Conservation (phyloP, 2,888 invertebrate species). For the Nemoura dubitans region DNA sequence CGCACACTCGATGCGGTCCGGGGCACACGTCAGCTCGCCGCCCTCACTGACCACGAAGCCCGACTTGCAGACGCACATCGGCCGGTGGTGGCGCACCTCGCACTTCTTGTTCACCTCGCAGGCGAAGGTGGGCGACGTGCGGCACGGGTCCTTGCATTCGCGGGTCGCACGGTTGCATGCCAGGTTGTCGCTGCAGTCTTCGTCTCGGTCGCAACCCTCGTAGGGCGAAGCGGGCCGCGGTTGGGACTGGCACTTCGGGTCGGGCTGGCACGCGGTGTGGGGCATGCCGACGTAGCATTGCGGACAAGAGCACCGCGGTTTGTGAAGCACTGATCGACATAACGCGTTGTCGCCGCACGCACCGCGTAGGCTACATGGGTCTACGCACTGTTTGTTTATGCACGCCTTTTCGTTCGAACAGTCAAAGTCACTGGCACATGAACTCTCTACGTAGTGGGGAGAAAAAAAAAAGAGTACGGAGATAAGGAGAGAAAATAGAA, state of each 20-base stretch:
- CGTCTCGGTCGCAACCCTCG: conserved; percentile 70
- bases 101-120: conserved; percentile 88
- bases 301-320: conserved; percentile 87
- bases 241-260: conserved; percentile 75
- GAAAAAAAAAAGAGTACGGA: conserved; percentile 54
- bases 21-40: conserved; percentile 87
- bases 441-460: conserved; percentile 71
- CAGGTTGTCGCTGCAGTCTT: conserved; percentile 78
- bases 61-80: conserved; percentile 88
- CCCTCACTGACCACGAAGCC: conserved; percentile 88
- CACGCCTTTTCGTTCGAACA: conserved; percentile 93
- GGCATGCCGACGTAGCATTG: conserved; percentile 88
- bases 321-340: conserved; percentile 85
- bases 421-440: conserved; percentile 90
- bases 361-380: conserved; percentile 88
- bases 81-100: conserved; percentile 84
- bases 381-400: conserved; percentile 88
- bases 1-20: conserved; percentile 81
- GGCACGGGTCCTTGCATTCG: conserved; percentile 84
- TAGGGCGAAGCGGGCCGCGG: conserved; percentile 65
- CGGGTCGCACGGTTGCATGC: conserved; percentile 76
- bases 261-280: conserved; percentile 78
- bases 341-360: conserved; percentile 90
- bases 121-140: conserved; percentile 67
- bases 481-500: conserved; percentile 63